Evolutionary conservation across 2,888 invertebrate genomes (phyloP).

Genomic region (Aproaerema taeniolella): DNA sequence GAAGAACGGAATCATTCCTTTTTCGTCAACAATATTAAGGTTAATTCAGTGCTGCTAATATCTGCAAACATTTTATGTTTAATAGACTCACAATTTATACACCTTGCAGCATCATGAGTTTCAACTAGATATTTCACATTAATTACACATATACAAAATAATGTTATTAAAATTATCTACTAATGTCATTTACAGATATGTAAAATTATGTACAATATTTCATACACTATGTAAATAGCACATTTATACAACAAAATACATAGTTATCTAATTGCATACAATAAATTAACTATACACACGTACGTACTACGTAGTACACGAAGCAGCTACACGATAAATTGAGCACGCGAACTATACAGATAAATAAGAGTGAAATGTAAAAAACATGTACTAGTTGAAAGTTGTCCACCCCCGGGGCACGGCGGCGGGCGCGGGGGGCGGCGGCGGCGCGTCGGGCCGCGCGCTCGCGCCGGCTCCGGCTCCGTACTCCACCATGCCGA

Average conservation of each 20-base stretch:
- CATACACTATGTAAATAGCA: conserved; percentile 20
- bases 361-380: conserved; percentile 19
- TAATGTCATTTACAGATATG: too few species aligned
- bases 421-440: conserved; percentile 28
- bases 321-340: conserved; percentile 19
- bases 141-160: too few species aligned
- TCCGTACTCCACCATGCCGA: conserved; percentile 65
- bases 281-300: background rate
- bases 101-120: too few species aligned
- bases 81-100: too few species aligned
- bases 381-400: conserved; percentile 44
- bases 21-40: too few species aligned
- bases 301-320: background rate
- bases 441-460: conserved; percentile 26
- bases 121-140: too few species aligned
- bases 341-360: conserved; percentile 35
- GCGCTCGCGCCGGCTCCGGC: conserved; percentile 35
- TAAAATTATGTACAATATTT: conserved; percentile 50
- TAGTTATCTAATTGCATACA: background rate
- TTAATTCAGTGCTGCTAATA: too few species aligned
- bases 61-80: too few species aligned
- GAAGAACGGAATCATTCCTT: too few species aligned
- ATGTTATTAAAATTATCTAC: too few species aligned
- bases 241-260: conserved; percentile 14
- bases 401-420: conserved; percentile 67